Evolutionary conservation across 2,888 invertebrate genomes (phyloP), one percentile per base, ranked within the genome.

Genomic region (Portevinia maculata): DNA sequence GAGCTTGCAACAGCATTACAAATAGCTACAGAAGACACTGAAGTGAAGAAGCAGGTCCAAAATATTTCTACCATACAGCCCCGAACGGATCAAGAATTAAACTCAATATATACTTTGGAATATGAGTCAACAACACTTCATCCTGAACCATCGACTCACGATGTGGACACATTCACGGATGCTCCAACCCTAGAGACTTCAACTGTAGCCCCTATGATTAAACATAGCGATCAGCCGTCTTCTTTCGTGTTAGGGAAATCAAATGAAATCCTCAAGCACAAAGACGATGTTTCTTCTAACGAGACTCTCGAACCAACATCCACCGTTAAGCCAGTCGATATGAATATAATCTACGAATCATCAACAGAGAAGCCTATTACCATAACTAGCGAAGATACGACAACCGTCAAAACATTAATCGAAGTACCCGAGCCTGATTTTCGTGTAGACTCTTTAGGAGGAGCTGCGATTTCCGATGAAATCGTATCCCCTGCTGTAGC

Each of bases 401-500:
- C 41, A n/a, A 50, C 55, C n/a, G 57, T 76, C 9, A 78, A 81
- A 9, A 79, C 70, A 6, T 21, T 79, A 6, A 64, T 83, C 37
- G 83, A 75, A 74, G 84, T 84, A 65, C 67, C 84, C 11, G 84
- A 85, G 41, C 32, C 84, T 24, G 50, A 69, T 28, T 76, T 79
- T 5, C 76, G 84, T n/a, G 62, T 85, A 13, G 60, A 59, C 15
- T 85, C 84, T 44, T 84, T 85, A 37, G 83, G 85, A 59, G 70
- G 79, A 30, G 75, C 67, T 28, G 81, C 84, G 39, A 70, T 59
- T 76, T 78, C 74, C 55, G 65, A 74, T 13, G 79, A 85, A 62
- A 48, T 76, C 15, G 69, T 85, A 64, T 86, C 87, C 0, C 87
- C 88, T 0, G 87, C 87, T 57, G 85, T 87, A 70, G 84, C 87